These are phyloP conservation scores for Ophonus ardosiacus DNA, from an alignment of 2,888 invertebrate genomes.

Conservation along the genomic window DNA sequence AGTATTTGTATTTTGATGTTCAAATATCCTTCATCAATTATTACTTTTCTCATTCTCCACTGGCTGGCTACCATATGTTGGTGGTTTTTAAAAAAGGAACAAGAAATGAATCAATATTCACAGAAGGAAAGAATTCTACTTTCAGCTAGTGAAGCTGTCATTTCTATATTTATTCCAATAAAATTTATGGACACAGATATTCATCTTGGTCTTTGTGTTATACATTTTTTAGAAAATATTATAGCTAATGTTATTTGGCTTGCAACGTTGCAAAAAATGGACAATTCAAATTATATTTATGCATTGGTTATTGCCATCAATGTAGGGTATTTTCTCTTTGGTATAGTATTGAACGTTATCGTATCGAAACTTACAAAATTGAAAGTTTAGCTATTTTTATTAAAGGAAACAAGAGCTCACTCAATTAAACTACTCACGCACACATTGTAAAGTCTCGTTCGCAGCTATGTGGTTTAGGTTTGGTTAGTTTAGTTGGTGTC, in stretches of 20 bases:
- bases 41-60: slow-evolving; percentile 13
- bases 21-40: background rate
- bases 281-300: slow-evolving; percentile 38
- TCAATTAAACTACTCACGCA: no score
- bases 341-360: background rate
- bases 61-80: slow-evolving; percentile 17
- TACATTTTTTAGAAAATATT: slow-evolving; percentile 37
- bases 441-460: no score
- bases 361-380: background rate
- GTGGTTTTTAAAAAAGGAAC: slow-evolving; percentile 25
- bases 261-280: background rate
- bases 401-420: no score
- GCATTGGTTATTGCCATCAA: slow-evolving; percentile 21
- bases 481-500: no score
- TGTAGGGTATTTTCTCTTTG: slow-evolving; percentile 37
- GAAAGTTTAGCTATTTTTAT: no score
- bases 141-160: slow-evolving; percentile 22
- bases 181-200: slow-evolving; percentile 15
- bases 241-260: slow-evolving; percentile 14
- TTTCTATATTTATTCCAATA: slow-evolving; percentile 30
- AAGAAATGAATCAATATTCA: background rate
- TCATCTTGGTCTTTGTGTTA: slow-evolving; percentile 16
- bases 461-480: no score
- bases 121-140: slow-evolving; percentile 6
- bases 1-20: slow-evolving; percentile 29